Percentiles rank a stretch among this genome's conserved stretches.
Evolutionary conservation across 2,113 vertebrate species (phyloP).

Genomic region (Eurypyga helias): DNA sequence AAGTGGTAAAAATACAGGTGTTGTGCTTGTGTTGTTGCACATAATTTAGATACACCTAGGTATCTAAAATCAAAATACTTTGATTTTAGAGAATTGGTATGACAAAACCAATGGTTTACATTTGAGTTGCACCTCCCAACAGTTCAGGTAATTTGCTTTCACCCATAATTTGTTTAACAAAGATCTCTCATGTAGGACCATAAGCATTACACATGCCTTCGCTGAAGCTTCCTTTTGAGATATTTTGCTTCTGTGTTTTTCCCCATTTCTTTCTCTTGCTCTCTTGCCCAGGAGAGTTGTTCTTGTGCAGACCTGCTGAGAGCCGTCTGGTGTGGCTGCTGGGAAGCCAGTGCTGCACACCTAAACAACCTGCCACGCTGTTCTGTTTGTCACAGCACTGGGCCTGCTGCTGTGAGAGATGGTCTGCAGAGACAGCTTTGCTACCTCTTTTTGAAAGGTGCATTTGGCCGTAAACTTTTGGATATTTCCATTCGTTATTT

Average conservation of each 20-base stretch:
- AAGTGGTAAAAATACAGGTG: not conserved
- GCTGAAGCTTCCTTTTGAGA: not conserved
- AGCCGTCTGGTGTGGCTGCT: slow-evolving; percentile 23
- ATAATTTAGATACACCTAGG: not conserved
- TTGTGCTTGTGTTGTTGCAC: not conserved
- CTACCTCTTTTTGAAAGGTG: not conserved
- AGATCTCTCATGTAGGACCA: not conserved
- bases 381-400: not conserved
- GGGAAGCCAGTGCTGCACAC: not conserved
- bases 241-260: not conserved
- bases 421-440: not conserved
- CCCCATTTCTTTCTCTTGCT: not conserved
- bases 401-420: not conserved
- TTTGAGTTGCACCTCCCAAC: not conserved
- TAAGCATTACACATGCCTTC: not conserved
- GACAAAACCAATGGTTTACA: not conserved
- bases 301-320: not conserved
- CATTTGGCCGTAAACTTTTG: not conserved
- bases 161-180: not conserved
- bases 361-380: not conserved
- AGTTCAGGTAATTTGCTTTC: not conserved
- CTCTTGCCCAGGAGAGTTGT: not conserved
- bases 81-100: not conserved
- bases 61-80: no score
- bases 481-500: not conserved